A percentile compares a stretch with the other conserved stretches of the same genome.
Evolutionary conservation across 1,140 invertebrate genomes (phyloP).

Genomic region (Apis florea): DNA sequence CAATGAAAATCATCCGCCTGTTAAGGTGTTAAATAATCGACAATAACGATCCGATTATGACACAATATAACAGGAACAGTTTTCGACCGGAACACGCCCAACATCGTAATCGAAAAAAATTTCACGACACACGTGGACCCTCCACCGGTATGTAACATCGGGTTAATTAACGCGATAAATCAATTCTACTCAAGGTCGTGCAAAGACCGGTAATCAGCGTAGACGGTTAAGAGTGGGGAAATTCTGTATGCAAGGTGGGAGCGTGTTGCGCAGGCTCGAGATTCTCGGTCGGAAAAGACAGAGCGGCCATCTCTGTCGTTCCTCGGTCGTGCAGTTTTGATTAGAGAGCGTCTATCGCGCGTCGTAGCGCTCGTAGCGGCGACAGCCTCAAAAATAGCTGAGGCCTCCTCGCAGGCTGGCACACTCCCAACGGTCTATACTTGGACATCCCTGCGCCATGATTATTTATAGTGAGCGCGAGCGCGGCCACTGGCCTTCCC

Average conservation of each 20-base stretch:
- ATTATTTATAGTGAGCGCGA: conserved; percentile 82
- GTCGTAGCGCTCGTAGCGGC: conserved; percentile 72
- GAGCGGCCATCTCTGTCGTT: conserved; percentile 40
- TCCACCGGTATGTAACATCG: not conserved
- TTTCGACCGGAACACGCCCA: not conserved
- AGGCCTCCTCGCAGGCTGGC: conserved; percentile 81
- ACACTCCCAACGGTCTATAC: conserved; percentile 85
- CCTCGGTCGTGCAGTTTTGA: conserved; percentile 46
- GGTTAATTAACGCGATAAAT: conserved; percentile 49
- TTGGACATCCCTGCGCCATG: conserved; percentile 84
- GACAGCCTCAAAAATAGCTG: conserved; percentile 80
- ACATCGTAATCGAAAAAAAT: not conserved
- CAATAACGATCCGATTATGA: not conserved
- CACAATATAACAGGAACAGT: too few relatives aligned
- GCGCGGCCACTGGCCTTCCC: conserved; percentile 82
- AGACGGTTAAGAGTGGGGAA: not conserved
- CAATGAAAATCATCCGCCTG: not conserved
- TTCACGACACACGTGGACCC: not conserved
- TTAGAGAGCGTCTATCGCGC: conserved; percentile 66
- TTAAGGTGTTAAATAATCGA: not conserved
- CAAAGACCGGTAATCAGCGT: conserved; percentile 25
- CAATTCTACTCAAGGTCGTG: conserved; percentile 55
- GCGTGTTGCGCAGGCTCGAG: not conserved
- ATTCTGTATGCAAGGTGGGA: not conserved
- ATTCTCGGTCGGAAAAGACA: conserved; percentile 26